Percentiles rank a stretch among this genome's conserved stretches.
Conservation (phyloP, 2,113 vertebrate genomes). For the Dinomys branickii region DNA sequence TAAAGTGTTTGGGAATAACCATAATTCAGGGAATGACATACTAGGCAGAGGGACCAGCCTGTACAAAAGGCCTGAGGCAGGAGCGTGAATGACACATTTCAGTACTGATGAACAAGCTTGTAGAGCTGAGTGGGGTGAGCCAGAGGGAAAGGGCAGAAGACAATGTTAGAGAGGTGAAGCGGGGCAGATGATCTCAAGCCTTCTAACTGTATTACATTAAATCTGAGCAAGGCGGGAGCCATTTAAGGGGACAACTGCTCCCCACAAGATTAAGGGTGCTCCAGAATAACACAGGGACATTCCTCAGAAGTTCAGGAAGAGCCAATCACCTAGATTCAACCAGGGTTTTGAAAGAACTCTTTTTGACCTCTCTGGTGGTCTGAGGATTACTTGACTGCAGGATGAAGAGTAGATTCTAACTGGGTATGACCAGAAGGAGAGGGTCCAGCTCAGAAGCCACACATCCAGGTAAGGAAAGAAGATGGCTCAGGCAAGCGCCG, state of each 20-base stretch:
- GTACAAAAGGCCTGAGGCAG: not conserved
- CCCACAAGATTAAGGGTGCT: not conserved
- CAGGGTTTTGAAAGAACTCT: not conserved
- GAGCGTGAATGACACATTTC: not conserved
- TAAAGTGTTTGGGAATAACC: not conserved
- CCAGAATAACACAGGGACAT: not conserved
- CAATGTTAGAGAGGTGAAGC: not conserved
- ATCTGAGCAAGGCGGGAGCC: not conserved
- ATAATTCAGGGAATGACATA: not conserved
- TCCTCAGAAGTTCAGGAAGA: not conserved
- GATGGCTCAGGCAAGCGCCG: not conserved
- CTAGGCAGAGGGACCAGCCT: not conserved
- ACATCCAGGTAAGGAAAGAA: too few relatives aligned
- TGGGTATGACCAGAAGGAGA: not conserved
- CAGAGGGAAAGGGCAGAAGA: not conserved
- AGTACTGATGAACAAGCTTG: not conserved
- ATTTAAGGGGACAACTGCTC: not conserved
- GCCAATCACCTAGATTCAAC: not conserved
- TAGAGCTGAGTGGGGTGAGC: not conserved
- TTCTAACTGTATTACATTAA: not conserved
- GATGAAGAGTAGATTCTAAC: not conserved
- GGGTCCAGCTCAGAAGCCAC: not conserved
- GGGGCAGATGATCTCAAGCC: not conserved
- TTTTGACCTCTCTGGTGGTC: accelerated
- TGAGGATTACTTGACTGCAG: too few relatives aligned